A percentile compares a stretch with the other conserved stretches of the same genome.
Conservation (phyloP, 2,888 invertebrate species). For the Drosophila neonasuta region DNA sequence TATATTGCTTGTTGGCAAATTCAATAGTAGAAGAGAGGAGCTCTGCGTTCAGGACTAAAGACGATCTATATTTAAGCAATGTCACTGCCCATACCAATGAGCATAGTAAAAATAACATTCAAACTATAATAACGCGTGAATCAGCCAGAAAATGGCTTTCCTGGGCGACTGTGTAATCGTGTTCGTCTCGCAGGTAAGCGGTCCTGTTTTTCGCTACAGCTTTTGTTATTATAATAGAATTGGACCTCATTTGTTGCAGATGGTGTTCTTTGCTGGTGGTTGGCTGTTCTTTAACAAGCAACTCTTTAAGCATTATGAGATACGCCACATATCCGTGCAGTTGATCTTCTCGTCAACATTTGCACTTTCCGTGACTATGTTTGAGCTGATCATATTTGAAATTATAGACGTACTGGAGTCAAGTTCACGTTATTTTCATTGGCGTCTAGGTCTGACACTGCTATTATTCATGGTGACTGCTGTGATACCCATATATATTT, state of each 20-base stretch:
- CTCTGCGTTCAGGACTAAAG: conserved; percentile 19
- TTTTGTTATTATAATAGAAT: conserved; percentile 5
- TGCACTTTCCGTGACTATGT: conserved; percentile 98
- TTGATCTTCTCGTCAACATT: conserved; percentile 98
- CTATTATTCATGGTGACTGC: conserved; percentile 97
- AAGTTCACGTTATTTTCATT: conserved; percentile 89
- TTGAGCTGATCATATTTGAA: conserved; percentile 99
- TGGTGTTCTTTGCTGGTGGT: conserved; percentile 96
- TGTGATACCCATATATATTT: conserved; percentile 97
- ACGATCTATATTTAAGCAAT: conserved; percentile 46
- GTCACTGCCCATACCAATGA: conserved; percentile 33
- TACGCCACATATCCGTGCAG: conserved; percentile 96
- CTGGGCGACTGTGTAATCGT: conserved; percentile 92
- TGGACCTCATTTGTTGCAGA: conserved; percentile 84
- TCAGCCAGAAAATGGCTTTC: conserved; percentile 87
- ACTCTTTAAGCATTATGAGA: conserved; percentile 98
- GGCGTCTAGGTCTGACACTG: conserved; percentile 95
- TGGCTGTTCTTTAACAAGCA: conserved; percentile 99
- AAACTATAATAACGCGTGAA: conserved; percentile 25
- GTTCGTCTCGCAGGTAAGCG: conserved; percentile 89
- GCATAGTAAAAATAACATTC: conserved; percentile 2
- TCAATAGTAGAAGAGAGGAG: conserved; percentile 13
- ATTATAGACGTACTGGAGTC: conserved; percentile 96
- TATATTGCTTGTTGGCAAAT: conserved; percentile 68
- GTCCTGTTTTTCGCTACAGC: background rate